Evolutionary conservation across 2,113 vertebrate genomes (phyloP).

Genomic region (Cnemophilus loriae): DNA sequence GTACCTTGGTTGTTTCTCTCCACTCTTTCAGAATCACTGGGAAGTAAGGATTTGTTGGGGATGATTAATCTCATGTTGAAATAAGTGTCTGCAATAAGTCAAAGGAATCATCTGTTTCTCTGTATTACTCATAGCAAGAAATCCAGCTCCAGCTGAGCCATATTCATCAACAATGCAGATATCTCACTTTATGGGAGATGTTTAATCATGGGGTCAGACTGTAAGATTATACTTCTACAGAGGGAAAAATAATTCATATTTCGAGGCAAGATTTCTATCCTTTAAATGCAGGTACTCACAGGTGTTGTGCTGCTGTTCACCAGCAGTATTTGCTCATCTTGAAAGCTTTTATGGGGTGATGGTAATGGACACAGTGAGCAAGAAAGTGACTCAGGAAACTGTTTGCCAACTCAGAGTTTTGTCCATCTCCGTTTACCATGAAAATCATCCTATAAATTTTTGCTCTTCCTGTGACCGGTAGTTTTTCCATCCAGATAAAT

Average conservation of each 20-base stretch:
- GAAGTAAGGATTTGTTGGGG: not conserved
- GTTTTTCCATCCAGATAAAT: not conserved
- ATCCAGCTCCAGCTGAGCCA: not conserved
- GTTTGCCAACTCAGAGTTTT: not conserved
- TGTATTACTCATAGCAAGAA: not conserved
- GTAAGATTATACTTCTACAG: not conserved
- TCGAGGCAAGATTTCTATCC: not conserved
- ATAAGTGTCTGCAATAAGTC: not conserved
- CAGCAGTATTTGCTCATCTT: not conserved
- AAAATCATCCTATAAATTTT: not conserved
- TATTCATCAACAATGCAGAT: not conserved
- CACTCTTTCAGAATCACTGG: not conserved
- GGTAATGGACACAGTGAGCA: not conserved
- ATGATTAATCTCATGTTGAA: not conserved
- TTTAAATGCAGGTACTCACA: not conserved
- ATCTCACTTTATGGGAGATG: not conserved
- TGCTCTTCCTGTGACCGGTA: not conserved
- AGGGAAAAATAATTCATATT: not conserved
- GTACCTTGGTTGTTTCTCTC: not conserved
- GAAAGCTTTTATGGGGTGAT: not conserved
- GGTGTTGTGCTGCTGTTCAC: not conserved
- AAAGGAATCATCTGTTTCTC: not conserved
- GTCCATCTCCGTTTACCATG: not conserved
- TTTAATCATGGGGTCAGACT: not conserved
- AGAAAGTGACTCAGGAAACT: not conserved